A percentile compares a stretch with the other conserved stretches of the same genome.
Evolutionary conservation across 2,113 vertebrate genomes (phyloP).

Genomic region (Bubo blakistoni): DNA sequence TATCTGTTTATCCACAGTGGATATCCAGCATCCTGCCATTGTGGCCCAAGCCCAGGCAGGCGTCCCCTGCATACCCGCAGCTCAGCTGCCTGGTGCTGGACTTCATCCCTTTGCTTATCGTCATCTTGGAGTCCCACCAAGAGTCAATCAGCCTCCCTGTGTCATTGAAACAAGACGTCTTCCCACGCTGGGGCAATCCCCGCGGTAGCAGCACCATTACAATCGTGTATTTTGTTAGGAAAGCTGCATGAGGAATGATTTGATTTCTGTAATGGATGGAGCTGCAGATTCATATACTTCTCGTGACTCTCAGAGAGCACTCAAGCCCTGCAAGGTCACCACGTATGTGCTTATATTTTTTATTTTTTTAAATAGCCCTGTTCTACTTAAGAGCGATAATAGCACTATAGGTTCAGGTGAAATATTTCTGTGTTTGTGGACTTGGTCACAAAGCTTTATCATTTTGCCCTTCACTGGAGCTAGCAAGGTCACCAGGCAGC

Average conservation of each 20-base stretch:
- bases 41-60: not conserved
- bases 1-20: not conserved
- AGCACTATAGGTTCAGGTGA: constrained; percentile 68
- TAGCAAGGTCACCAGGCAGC: constrained; percentile 79
- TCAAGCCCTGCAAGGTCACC: constrained; percentile 72
- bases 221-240: not conserved
- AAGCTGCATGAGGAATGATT: not conserved
- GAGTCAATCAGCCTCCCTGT: not conserved
- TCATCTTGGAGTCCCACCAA: not conserved
- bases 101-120: not conserved
- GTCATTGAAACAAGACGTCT: not conserved
- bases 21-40: not conserved
- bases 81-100: not conserved
- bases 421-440: constrained; percentile 76
- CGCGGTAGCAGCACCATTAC: not conserved
- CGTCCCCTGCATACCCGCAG: rapidly evolving
- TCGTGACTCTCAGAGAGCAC: not conserved
- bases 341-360: constrained; percentile 38
- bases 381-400: constrained; percentile 61
- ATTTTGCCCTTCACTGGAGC: constrained; percentile 80
- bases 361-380: constrained; percentile 60
- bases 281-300: not conserved
- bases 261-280: constrained; percentile 24
- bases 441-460: constrained; percentile 81
- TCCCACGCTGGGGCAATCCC: not conserved